Conservation (phyloP, 2,113 vertebrate species). For the Callocephalon fimbriatum region DNA sequence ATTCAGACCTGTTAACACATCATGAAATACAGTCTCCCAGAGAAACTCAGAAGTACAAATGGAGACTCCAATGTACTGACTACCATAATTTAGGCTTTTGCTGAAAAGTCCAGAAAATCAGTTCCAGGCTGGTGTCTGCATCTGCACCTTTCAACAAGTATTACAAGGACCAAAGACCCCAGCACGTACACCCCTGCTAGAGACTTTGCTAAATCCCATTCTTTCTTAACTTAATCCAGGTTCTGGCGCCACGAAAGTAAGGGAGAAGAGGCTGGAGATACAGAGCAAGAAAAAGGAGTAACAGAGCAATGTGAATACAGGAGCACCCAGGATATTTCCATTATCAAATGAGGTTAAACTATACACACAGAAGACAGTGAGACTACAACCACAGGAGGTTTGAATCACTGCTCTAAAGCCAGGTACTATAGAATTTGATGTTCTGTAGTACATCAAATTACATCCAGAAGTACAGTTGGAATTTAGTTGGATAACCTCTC, state of each 20-base stretch:
- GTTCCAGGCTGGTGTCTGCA: not conserved
- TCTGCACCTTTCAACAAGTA: not conserved
- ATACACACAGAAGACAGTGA: not conserved
- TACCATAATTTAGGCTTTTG: not conserved
- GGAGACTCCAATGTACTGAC: not conserved
- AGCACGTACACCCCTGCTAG: accelerated
- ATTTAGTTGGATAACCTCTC: not conserved
- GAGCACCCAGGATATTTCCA: not conserved
- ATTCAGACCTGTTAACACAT: not conserved
- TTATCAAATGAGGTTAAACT: not conserved
- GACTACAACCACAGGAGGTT: not conserved
- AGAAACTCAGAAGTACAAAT: not conserved
- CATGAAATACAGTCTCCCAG: not conserved
- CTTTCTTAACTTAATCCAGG: not conserved
- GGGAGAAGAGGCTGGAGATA: not conserved
- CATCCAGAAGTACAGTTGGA: not conserved
- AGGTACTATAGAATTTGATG: not conserved
- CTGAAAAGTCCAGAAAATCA: not conserved
- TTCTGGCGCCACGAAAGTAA: not conserved
- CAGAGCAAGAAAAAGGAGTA: not conserved
- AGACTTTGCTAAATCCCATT: not conserved
- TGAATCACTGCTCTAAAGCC: not conserved
- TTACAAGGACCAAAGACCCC: not conserved
- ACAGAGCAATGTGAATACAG: not conserved
- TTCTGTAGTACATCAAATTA: not conserved